Evolutionary conservation across 2,113 vertebrate species (phyloP).

Genomic region (Nasalis larvatus): DNA sequence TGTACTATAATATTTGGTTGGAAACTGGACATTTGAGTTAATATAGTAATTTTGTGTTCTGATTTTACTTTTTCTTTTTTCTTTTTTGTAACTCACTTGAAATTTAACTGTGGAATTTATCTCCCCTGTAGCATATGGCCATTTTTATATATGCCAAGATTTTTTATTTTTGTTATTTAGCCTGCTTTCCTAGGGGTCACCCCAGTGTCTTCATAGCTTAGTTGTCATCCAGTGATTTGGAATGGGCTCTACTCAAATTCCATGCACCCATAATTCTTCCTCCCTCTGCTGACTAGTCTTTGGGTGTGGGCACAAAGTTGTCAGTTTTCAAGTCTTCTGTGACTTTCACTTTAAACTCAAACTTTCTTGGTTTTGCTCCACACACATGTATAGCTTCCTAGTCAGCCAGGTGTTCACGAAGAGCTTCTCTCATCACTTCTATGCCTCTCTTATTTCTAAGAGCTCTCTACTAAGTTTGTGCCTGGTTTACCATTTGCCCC

Average conservation of each 20-base stretch:
- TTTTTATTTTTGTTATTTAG: neutral
- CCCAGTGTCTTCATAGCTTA: neutral
- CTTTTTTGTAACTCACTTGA: neutral
- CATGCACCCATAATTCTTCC: neutral
- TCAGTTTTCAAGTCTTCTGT: neutral
- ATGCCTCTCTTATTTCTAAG: neutral
- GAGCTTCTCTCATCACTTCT: neutral
- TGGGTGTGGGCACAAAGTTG: neutral
- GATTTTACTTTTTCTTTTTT: neutral
- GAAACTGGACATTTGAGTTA: neutral
- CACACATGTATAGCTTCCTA: neutral
- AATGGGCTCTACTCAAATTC: neutral
- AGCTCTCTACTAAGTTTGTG: neutral
- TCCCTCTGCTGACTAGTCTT: neutral
- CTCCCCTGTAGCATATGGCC: neutral
- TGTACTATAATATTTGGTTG: neutral
- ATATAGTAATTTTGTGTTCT: neutral
- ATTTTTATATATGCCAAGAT: neutral
- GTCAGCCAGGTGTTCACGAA: neutral
- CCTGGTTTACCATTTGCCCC: neutral
- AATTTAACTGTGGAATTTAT: neutral
- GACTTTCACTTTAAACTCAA: neutral
- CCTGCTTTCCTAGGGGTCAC: neutral
- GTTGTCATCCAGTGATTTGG: neutral
- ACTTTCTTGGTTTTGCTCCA: neutral